Evolutionary conservation across 2,797 vertebrate species (phyloP), one percentile per base, ranked within the genome.

Genomic region (Siniperca undulata): DNA sequence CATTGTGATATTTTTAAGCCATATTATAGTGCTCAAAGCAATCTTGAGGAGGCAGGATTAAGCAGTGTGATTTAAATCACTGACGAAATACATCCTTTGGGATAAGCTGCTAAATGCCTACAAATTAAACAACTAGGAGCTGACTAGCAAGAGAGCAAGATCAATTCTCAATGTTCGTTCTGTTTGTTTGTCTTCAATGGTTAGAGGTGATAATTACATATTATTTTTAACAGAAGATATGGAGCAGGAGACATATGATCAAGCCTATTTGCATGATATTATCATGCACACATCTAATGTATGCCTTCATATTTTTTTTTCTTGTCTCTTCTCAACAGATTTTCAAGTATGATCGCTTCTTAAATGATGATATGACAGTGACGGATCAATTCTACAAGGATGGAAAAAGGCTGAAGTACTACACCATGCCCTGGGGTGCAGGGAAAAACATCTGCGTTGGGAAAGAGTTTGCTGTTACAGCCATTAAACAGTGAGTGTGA

Each of bases 361-460:
- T 99, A 27, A 97, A 96, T 62, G 83, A 93, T 0, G 90, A 97
- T 0, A 94, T 95, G 77, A 97, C 94, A 53, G 92, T 92, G 71
- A 98, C 95, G 66, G 92, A 86, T 17, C 84, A 89, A 22, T 99
- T 99, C 94, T 97, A 94, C 87, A 99, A 97, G 84, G 70, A 92
- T 0, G 96, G 95, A 20, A 92, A 91, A 80, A 96, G 70, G 67
- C 71, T 98, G 84, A 97, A 97, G 81, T 95, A 97, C 56, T 94
- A 90, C 85, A 97, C 13, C 84, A 95, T 99, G 97, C 98, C 98
- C 0, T 99, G 98, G 98, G 98, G 98, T 0, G 96, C 95, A 0
- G 97, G 97, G 0, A 82, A 77, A 17, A 97, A 96, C 84, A 94
- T 92, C n/a, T 99, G 98, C 52, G 95, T 97, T 0, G 99, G 97